Evolutionary conservation across 2,888 invertebrate species (phyloP).

Genomic region (Oligia fasciuncula): DNA sequence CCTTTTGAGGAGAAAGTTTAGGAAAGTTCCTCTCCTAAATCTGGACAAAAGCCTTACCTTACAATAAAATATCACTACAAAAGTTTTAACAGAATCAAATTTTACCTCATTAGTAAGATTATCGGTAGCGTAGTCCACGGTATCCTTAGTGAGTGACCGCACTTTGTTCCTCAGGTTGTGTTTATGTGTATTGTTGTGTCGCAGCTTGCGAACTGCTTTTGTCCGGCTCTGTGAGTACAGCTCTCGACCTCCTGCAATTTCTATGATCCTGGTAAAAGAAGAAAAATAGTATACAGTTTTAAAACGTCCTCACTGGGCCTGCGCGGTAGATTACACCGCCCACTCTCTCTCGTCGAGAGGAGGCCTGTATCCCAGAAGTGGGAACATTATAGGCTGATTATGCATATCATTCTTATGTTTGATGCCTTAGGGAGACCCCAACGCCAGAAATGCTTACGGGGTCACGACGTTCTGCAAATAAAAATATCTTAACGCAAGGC

Average conservation of each 20-base stretch:
- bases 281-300: not conserved
- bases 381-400: no score
- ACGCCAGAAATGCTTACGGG: not conserved
- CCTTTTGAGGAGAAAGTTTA: not conserved
- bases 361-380: not conserved
- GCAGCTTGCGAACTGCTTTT: slow-evolving; percentile 93
- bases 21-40: not conserved
- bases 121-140: slow-evolving; percentile 81
- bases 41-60: not conserved
- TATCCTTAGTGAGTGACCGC: slow-evolving; percentile 82
- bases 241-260: slow-evolving; percentile 95
- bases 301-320: not conserved
- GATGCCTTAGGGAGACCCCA: not conserved
- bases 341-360: not conserved
- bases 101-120: slow-evolving; percentile 83
- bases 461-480: not conserved
- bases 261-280: slow-evolving; percentile 84
- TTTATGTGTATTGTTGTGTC: slow-evolving; percentile 89
- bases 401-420: not conserved
- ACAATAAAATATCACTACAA: not conserved
- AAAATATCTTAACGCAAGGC: no score
- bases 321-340: not conserved
- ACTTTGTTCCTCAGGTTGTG: slow-evolving; percentile 87
- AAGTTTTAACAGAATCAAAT: not conserved
- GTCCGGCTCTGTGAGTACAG: slow-evolving; percentile 95